phyloP scores from a whole-genome alignment of 2,113 vertebrate genomes.

The Plestiodon gilberti region DNA sequence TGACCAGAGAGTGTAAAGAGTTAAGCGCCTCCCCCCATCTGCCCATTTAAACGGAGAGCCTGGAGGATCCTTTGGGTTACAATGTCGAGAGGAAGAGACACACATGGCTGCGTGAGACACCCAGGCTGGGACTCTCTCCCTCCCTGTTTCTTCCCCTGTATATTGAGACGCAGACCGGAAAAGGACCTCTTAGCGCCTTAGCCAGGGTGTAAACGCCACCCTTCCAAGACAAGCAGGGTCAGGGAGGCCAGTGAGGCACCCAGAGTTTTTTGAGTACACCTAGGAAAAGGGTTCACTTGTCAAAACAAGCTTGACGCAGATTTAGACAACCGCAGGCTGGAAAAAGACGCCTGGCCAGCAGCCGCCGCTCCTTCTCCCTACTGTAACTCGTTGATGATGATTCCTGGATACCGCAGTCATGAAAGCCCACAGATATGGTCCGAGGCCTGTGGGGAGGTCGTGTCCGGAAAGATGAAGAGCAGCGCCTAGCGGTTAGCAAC shows the following conservation, averaged over 20 bases:
- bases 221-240: background rate
- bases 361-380: background rate
- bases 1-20: too few relatives aligned
- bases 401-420: background rate
- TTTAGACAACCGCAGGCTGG: background rate
- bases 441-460: too few relatives aligned
- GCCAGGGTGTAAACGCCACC: background rate
- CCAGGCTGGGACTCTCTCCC: background rate
- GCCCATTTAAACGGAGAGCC: too few relatives aligned
- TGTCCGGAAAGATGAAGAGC: too few relatives aligned
- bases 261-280: background rate
- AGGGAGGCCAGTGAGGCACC: background rate
- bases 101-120: background rate
- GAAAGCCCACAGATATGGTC: background rate
- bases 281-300: background rate
- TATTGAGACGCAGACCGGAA: background rate
- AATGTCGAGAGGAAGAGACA: background rate
- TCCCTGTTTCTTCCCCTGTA: background rate
- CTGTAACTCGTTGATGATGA: too few relatives aligned
- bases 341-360: background rate
- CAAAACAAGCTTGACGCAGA: background rate
- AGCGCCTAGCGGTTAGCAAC: too few relatives aligned
- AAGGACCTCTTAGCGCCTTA: background rate
- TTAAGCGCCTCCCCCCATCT: too few relatives aligned
- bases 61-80: background rate